Evolutionary conservation across 2,113 vertebrate species (phyloP).

Genomic region (Cavia porcellus): DNA sequence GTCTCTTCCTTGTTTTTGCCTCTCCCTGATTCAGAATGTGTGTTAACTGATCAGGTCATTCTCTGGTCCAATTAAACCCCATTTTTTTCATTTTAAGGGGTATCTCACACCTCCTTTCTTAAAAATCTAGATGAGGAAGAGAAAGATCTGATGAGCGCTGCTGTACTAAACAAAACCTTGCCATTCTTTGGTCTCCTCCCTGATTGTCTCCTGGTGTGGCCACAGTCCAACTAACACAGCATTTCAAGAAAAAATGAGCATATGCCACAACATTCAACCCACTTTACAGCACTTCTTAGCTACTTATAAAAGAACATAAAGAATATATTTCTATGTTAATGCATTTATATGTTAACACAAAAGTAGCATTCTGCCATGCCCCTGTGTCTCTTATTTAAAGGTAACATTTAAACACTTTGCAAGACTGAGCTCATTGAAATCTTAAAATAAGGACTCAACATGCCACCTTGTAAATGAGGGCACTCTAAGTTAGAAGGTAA

Average conservation of each 20-base stretch:
- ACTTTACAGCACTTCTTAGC: not conserved
- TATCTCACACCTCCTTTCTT: not conserved
- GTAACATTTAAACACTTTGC: not conserved
- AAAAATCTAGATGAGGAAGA: not conserved
- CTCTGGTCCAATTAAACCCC: not conserved
- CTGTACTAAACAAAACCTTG: not conserved
- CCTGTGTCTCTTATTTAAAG: not conserved
- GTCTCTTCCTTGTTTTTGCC: not conserved
- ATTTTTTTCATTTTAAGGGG: not conserved
- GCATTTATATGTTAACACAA: not conserved
- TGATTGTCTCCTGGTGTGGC: not conserved
- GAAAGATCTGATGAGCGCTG: not conserved
- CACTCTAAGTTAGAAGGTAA: not conserved
- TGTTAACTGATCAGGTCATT: not conserved
- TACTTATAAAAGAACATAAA: not conserved
- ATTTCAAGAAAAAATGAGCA: constrained; percentile 34
- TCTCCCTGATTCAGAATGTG: not conserved
- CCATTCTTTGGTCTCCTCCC: not conserved
- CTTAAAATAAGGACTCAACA: not conserved
- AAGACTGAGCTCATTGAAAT: constrained; percentile 26
- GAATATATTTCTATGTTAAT: not conserved
- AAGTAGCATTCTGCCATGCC: not conserved
- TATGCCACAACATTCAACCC: not conserved
- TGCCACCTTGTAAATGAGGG: not conserved
- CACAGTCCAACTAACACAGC: not conserved